Evolutionary conservation across 2,888 invertebrate genomes (phyloP).

Genomic region (Cheilosia vulpina): DNA sequence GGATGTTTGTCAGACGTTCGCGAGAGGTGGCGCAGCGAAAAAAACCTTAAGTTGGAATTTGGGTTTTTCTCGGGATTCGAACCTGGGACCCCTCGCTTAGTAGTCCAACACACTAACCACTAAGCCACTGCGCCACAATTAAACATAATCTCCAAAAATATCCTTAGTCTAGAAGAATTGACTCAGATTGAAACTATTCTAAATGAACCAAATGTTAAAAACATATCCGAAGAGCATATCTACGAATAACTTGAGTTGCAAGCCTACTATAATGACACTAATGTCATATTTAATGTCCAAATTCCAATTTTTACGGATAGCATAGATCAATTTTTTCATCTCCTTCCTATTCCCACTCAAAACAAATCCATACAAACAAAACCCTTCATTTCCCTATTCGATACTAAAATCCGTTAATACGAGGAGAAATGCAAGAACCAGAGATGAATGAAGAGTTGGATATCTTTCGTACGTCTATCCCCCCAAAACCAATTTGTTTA

Average conservation of each 20-base stretch:
- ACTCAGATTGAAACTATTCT: not conserved
- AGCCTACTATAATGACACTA: slow-evolving; percentile 22
- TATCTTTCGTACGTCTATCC: too few species aligned
- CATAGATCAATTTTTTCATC: slow-evolving; percentile 3
- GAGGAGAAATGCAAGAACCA: not conserved
- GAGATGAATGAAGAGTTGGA: too few species aligned
- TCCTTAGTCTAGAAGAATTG: slow-evolving; percentile 15
- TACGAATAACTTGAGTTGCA: slow-evolving; percentile 12
- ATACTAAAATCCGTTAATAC: not conserved
- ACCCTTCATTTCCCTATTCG: slow-evolving; percentile 9
- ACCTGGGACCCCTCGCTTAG: too few species aligned
- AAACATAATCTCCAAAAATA: slow-evolving; percentile 21
- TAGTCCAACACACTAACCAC: too few species aligned
- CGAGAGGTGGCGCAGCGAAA: too few species aligned
- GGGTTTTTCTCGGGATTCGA: too few species aligned
- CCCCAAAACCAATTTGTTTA: too few species aligned
- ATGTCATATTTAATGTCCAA: slow-evolving; percentile 16
- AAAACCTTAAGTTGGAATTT: too few species aligned
- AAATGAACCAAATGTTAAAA: not conserved
- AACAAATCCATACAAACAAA: slow-evolving; percentile 13
- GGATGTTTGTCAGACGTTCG: too few species aligned
- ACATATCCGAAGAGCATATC: not conserved
- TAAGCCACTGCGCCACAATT: too few species aligned
- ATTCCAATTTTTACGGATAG: slow-evolving; percentile 5
- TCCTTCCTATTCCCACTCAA: slow-evolving; percentile 16